These are phyloP conservation scores for Todus mexicanus DNA, from an alignment of 2,797 vertebrate species.

Conservation along the genomic window DNA sequence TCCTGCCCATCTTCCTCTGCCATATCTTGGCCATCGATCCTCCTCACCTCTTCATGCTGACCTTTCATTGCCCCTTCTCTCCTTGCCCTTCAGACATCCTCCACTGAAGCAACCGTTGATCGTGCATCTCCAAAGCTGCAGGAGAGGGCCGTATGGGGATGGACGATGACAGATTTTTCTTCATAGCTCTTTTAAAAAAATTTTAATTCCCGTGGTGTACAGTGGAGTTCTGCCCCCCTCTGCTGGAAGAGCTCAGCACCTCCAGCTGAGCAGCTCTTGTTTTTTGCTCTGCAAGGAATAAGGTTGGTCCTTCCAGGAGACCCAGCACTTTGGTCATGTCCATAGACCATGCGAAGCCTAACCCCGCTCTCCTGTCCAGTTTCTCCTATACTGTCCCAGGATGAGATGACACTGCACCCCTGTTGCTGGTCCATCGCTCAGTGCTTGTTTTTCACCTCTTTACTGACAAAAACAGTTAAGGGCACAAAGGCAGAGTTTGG, in stretches of 20 bases:
- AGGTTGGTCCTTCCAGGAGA: background rate
- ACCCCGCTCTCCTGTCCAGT: background rate
- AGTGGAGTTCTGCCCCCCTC: slow-evolving; percentile 59
- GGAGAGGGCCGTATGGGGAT: background rate
- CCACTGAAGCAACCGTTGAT: background rate
- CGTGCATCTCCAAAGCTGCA: background rate
- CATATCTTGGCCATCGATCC: rapidly evolving
- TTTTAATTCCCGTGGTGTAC: background rate
- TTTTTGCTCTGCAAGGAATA: background rate
- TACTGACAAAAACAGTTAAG: background rate
- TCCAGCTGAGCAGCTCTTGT: background rate
- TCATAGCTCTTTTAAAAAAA: background rate
- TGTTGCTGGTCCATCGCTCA: background rate
- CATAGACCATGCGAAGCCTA: background rate
- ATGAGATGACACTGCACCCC: background rate
- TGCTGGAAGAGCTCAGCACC: slow-evolving; percentile 56
- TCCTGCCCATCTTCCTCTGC: background rate
- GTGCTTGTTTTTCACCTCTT: background rate
- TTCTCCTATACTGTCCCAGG: background rate
- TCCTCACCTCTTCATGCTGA: background rate
- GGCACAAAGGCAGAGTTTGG: background rate
- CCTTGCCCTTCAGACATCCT: background rate
- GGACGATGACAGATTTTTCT: background rate
- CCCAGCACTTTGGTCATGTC: background rate
- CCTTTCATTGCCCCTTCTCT: background rate